phyloP scores from a whole-genome alignment of 2,888 invertebrate genomes.

The Mechanitis messenoides region DNA sequence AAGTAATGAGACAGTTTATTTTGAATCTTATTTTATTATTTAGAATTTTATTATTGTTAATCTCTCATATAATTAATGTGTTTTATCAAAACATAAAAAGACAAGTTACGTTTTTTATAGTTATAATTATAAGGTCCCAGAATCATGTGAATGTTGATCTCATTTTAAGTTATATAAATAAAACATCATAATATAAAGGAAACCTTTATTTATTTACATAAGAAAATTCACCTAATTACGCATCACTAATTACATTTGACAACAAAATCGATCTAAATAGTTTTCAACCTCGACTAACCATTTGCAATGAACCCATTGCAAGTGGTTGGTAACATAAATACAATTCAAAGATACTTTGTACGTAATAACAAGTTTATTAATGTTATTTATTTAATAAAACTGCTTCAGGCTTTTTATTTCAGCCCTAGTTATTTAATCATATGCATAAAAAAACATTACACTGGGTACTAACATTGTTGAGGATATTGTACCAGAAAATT shows the following conservation, averaged over 20 bases:
- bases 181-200: conserved; percentile 56
- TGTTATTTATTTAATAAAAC: no score
- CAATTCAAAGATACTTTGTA: no score
- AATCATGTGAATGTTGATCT: background rate
- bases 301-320: no score
- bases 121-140: background rate
- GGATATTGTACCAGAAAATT: no score
- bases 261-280: conserved; percentile 68
- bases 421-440: no score
- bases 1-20: no score
- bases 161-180: conserved; percentile 33
- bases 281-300: conserved; percentile 33
- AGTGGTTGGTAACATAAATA: no score
- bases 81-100: background rate
- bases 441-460: no score
- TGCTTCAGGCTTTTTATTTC: no score
- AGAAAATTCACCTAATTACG: conserved; percentile 72
- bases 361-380: no score
- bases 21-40: no score
- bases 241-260: conserved; percentile 69
- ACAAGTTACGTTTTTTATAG: background rate
- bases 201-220: conserved; percentile 75
- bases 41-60: background rate
- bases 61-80: background rate
- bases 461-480: no score